These are phyloP conservation scores for Ciconia boyciana DNA, from an alignment of 2,113 vertebrate species.

Conservation along the genomic window DNA sequence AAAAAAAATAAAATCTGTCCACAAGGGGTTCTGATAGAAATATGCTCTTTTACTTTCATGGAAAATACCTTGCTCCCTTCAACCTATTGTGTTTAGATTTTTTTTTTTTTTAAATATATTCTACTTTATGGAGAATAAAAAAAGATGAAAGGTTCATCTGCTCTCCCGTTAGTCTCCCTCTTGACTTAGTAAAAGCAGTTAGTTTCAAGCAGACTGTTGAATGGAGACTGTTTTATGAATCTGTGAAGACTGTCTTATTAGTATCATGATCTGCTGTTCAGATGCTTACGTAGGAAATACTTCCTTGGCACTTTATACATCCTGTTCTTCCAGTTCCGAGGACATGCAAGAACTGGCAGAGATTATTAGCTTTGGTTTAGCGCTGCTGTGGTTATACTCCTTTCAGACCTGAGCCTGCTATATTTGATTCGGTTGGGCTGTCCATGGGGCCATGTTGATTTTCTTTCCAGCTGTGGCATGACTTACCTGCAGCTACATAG, in stretches of 20 bases:
- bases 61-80: neutral
- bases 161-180: neutral
- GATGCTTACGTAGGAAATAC: neutral
- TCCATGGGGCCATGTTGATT: fast-evolving
- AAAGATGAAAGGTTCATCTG: neutral
- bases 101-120: neutral
- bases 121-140: neutral
- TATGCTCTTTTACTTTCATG: neutral
- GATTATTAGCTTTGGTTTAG: neutral
- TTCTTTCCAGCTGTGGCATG: neutral
- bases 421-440: neutral
- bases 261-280: neutral
- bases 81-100: neutral
- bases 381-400: neutral
- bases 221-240: neutral
- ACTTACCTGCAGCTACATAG: neutral
- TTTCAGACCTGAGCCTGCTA: neutral
- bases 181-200: neutral
- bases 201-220: neutral
- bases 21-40: neutral
- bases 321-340: slow-evolving; percentile 31
- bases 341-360: slow-evolving; percentile 7
- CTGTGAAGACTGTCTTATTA: neutral
- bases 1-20: neutral
- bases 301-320: neutral